Conservation (phyloP, 2,888 invertebrate genomes). For the Drosophila subquinaria region DNA sequence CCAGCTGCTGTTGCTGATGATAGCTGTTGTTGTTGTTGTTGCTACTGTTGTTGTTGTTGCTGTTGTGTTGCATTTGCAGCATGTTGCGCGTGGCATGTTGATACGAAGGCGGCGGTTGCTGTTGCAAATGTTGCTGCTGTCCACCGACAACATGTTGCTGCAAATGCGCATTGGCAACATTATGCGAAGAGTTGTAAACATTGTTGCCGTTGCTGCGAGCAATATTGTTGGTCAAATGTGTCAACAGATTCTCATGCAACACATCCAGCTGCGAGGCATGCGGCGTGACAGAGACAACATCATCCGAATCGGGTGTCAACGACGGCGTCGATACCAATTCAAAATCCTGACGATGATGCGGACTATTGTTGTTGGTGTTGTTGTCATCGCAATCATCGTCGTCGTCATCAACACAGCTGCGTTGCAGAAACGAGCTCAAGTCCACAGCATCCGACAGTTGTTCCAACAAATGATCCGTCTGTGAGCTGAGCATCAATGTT, state of each 20-base stretch:
- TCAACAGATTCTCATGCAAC: slow-evolving; percentile 91
- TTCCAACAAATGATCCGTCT: slow-evolving; percentile 91
- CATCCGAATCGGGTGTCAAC: slow-evolving; percentile 88
- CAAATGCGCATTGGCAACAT: slow-evolving; percentile 85
- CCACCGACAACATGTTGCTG: slow-evolving; percentile 81
- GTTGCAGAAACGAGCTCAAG: slow-evolving; percentile 90
- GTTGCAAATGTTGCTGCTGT: slow-evolving; percentile 86
- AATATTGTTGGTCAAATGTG: slow-evolving; percentile 86
- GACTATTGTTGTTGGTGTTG: slow-evolving; percentile 85
- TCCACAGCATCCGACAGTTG: slow-evolving; percentile 93
- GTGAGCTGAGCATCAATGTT: slow-evolving; percentile 91
- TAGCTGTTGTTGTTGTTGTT: slow-evolving; percentile 48
- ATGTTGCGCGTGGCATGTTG: slow-evolving; percentile 82
- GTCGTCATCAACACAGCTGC: slow-evolving; percentile 87
- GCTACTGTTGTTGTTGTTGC: slow-evolving; percentile 85
- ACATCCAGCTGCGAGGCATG: slow-evolving; percentile 87
- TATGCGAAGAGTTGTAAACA: slow-evolving; percentile 83
- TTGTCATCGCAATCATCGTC: slow-evolving; percentile 42
- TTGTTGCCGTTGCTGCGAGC: slow-evolving; percentile 86
- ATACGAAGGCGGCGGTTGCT: slow-evolving; percentile 81
- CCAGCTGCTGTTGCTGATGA: slow-evolving; percentile 86
- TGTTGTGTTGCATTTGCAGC: slow-evolving; percentile 65
- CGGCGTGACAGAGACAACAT: slow-evolving; percentile 78
- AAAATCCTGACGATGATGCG: slow-evolving; percentile 87
- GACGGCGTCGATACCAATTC: slow-evolving; percentile 91